phyloP scores from a whole-genome alignment of 2,888 invertebrate species.

The Caenorhabditis sp. region DNA sequence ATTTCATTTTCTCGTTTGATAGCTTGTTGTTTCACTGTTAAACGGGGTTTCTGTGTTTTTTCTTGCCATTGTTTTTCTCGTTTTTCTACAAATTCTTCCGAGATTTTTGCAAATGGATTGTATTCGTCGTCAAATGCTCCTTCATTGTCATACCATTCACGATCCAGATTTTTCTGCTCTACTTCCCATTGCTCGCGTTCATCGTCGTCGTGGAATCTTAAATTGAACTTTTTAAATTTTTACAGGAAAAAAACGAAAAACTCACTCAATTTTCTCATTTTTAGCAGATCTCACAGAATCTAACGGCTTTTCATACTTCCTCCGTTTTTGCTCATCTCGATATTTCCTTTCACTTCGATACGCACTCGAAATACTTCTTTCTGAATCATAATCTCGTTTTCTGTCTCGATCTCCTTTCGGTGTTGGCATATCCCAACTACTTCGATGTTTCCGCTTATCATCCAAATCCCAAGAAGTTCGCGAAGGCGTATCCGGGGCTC shows the following conservation, averaged over 20 bases:
- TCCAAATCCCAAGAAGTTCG: constrained; percentile 66
- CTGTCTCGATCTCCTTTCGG: constrained; percentile 74
- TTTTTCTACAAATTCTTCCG: constrained; percentile 87
- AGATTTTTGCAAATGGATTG: constrained; percentile 82
- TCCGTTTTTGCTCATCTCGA: constrained; percentile 34
- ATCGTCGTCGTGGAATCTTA: constrained; percentile 74
- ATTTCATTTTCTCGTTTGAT: constrained; percentile 94
- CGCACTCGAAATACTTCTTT: constrained; percentile 49
- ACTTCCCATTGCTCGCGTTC: constrained; percentile 86
- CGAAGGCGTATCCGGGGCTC: constrained; percentile 65
- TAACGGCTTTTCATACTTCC: constrained; percentile 30
- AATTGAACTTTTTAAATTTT: constrained; percentile 27
- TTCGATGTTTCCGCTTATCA: constrained; percentile 30
- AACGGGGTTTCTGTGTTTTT: constrained; percentile 78
- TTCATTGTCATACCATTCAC: constrained; percentile 96
- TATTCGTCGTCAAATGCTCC: constrained; percentile 82
- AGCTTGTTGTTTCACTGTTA: constrained; percentile 94
- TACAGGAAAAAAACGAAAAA: constrained; percentile 1
- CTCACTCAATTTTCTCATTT: constrained; percentile 39
- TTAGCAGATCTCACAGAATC: constrained; percentile 44
- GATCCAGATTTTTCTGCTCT: constrained; percentile 85
- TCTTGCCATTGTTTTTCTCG: constrained; percentile 92
- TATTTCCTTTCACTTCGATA: constrained; percentile 60
- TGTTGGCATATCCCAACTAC: constrained; percentile 90
- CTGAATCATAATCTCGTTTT: constrained; percentile 31